Conservation (phyloP, 2,113 vertebrate species). For the Leiothrix lutea region DNA sequence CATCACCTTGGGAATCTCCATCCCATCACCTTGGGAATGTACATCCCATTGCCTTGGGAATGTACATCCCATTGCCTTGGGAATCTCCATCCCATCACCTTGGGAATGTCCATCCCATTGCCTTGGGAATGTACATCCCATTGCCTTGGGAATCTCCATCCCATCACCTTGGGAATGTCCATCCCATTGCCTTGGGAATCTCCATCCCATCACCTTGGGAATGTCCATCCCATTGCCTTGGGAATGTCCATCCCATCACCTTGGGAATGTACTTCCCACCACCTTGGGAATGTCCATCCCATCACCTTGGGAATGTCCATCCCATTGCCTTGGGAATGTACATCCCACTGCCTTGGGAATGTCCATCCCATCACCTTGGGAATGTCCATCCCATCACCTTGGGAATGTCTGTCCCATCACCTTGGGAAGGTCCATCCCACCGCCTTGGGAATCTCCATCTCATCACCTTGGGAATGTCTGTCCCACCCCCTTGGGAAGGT, state of each 20-base stretch:
- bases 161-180: too few species aligned
- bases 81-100: too few species aligned
- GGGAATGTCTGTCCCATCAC: accelerated
- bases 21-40: too few species aligned
- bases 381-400: accelerated
- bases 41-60: too few species aligned
- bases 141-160: too few species aligned
- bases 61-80: too few species aligned
- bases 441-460: accelerated
- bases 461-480: accelerated
- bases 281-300: background rate
- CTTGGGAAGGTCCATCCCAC: accelerated
- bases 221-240: accelerated
- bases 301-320: accelerated
- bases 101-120: accelerated
- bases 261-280: accelerated
- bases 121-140: too few species aligned
- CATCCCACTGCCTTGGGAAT: accelerated
- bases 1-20: background rate
- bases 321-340: accelerated
- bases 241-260: accelerated
- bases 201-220: accelerated
- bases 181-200: too few species aligned
- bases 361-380: accelerated
- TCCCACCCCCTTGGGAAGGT: accelerated